phyloP scores from a whole-genome alignment of 2,797 vertebrate genomes.

The Artibeus lituratus region DNA sequence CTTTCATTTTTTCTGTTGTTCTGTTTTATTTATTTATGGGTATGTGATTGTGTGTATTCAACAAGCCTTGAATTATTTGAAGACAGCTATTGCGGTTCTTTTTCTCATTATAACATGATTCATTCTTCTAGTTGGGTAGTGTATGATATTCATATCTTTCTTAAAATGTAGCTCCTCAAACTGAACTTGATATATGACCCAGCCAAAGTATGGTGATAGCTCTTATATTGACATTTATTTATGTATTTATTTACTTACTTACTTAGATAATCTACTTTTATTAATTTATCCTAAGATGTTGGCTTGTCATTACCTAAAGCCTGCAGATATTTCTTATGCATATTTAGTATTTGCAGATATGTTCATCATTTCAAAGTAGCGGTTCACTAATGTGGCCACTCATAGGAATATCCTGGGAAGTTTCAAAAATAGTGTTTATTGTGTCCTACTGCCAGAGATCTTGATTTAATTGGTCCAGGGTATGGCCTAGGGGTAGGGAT shows the following conservation, averaged over 20 bases:
- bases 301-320: neutral
- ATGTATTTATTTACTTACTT: neutral
- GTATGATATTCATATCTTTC: neutral
- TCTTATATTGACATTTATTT: neutral
- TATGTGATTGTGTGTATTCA: neutral
- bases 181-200: neutral
- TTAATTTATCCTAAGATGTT: neutral
- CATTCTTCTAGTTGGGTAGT: neutral
- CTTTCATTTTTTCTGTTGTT: neutral
- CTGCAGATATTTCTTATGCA: neutral
- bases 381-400: neutral
- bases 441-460: neutral
- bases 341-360: neutral
- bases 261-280: neutral
- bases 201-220: neutral
- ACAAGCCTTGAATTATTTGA: neutral
- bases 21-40: neutral
- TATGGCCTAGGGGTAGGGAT: neutral
- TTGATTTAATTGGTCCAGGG: neutral
- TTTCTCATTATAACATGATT: neutral
- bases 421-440: constrained; percentile 7
- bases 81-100: neutral
- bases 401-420: neutral
- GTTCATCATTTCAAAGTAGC: neutral
- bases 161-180: neutral